phyloP scores from a whole-genome alignment of 2,113 vertebrate species.

The Callocephalon fimbriatum region DNA sequence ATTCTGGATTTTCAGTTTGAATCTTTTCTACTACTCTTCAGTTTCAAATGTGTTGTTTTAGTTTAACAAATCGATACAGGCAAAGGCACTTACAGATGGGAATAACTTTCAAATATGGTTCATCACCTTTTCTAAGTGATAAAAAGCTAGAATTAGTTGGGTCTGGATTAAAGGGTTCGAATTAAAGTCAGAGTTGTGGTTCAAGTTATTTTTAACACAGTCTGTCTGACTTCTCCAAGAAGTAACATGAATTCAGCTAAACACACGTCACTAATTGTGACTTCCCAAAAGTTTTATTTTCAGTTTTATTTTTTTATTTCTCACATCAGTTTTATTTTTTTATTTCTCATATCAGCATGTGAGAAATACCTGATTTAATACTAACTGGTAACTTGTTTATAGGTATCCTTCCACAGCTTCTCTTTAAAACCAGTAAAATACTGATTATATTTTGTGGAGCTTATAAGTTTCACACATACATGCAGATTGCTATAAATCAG shows the following conservation, averaged over 20 bases:
- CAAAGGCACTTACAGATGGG: background rate
- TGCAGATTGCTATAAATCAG: background rate
- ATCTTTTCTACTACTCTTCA: background rate
- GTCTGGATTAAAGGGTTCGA: background rate
- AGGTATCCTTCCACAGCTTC: background rate
- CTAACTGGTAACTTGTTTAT: background rate
- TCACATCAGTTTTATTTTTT: background rate
- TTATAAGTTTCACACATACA: background rate
- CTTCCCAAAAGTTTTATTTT: background rate
- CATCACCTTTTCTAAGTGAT: background rate
- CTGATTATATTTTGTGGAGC: background rate
- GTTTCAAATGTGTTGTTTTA: background rate
- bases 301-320: no score
- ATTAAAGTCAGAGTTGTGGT: background rate
- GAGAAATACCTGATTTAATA: background rate
- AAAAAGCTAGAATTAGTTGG: background rate
- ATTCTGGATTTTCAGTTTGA: background rate
- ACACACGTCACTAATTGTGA: background rate
- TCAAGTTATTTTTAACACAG: background rate
- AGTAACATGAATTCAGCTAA: background rate
- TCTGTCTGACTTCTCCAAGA: background rate
- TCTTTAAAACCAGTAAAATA: background rate
- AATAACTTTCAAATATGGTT: background rate
- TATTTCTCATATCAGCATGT: background rate
- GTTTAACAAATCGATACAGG: background rate